Percentiles rank a stretch among this genome's conserved stretches.
Conservation (phyloP, 1,140 invertebrate species). For the Gonatopus flavifemur region DNA sequence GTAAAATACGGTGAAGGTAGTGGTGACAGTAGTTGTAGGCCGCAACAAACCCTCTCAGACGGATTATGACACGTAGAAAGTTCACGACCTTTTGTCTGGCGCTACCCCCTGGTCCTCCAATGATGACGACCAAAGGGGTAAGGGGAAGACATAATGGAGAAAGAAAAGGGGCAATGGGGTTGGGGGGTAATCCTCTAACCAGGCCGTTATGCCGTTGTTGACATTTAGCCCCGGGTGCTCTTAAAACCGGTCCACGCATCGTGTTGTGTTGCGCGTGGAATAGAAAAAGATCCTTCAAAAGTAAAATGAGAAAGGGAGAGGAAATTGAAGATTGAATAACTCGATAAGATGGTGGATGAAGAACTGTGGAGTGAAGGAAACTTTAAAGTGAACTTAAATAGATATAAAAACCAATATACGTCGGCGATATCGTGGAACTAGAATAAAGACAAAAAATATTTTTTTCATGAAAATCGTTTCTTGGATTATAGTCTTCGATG, state of each 20-base stretch:
- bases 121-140: slow-evolving; percentile 9
- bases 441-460: too few relatives aligned
- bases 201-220: slow-evolving; percentile 52
- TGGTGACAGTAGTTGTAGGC: slow-evolving; percentile 6
- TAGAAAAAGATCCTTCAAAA: too few relatives aligned
- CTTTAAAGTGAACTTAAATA: too few relatives aligned
- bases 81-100: slow-evolving; percentile 52
- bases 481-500: too few relatives aligned
- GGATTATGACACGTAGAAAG: slow-evolving; percentile 53
- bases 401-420: too few relatives aligned
- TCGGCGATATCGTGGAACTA: too few relatives aligned
- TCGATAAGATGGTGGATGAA: too few relatives aligned
- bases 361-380: too few relatives aligned
- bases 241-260: slow-evolving; percentile 43
- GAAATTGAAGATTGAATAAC: neutral
- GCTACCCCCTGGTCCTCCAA: slow-evolving; percentile 29
- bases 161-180: neutral
- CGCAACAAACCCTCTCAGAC: slow-evolving; percentile 40
- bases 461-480: too few relatives aligned
- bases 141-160: too few relatives aligned
- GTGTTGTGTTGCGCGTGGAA: slow-evolving; percentile 19
- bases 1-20: too few relatives aligned
- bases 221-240: slow-evolving; percentile 48
- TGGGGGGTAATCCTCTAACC: slow-evolving; percentile 48
- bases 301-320: neutral